Conservation (phyloP, 2,888 invertebrate species). For the Cephus pulcher region DNA sequence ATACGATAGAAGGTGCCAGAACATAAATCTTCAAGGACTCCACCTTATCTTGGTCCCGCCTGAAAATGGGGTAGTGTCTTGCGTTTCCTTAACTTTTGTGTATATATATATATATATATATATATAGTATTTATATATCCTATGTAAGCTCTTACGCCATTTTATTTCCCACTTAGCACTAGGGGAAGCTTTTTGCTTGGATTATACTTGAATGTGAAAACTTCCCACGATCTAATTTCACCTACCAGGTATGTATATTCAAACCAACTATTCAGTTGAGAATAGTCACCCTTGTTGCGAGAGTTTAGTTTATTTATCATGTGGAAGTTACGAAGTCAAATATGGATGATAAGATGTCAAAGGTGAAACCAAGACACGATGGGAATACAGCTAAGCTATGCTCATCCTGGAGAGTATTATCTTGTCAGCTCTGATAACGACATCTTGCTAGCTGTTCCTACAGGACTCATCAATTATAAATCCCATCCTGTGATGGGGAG, state of each 20-base stretch:
- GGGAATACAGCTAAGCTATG: constrained; percentile 28
- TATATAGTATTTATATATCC: neutral
- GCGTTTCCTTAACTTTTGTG: neutral
- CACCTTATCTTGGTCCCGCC: constrained; percentile 53
- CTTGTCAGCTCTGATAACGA: constrained; percentile 61
- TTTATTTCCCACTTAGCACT: neutral
- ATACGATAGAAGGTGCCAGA: constrained; percentile 25
- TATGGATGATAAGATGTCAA: neutral
- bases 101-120: too few species aligned
- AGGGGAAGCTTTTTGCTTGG: neutral
- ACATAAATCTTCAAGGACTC: constrained; percentile 56
- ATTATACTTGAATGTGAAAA: neutral
- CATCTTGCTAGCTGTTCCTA: constrained; percentile 56
- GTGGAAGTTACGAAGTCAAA: neutral
- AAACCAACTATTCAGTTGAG: neutral
- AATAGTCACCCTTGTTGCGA: neutral
- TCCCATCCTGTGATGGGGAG: constrained; percentile 29
- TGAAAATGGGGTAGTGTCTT: constrained; percentile 49
- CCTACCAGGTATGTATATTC: neutral
- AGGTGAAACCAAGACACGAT: neutral
- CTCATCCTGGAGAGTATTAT: constrained; percentile 58
- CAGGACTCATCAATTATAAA: constrained; percentile 63
- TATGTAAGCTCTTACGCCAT: neutral
- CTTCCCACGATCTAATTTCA: neutral
- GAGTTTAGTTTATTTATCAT: neutral